Evolutionary conservation across 2,888 invertebrate species (phyloP), one percentile per base, ranked within the genome.

Genomic region (Dryobotodes eremita): DNA sequence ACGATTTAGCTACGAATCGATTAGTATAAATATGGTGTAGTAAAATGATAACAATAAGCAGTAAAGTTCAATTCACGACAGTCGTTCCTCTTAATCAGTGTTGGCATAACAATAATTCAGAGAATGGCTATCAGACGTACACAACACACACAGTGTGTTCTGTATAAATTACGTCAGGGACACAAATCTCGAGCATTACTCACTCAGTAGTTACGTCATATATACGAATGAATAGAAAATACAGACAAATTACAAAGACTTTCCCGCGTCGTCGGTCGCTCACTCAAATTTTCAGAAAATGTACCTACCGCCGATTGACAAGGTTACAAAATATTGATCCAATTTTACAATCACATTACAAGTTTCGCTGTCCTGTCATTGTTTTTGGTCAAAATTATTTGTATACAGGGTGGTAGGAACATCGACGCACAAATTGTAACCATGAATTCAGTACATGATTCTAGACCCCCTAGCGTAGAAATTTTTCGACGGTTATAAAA

Each of bases 61-160:
- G 79, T 82, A 86, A 77, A 89, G 89, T 88, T 89, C 78, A 89
- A 82, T 89, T 86, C 75, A 76, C 80, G 86, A 86, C 88, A 87
- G 80, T 84, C 82, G 86, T 89, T 87, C 72, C 59, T 88, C 85
- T 78, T 89, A 87, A 91, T 90, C 89, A 90, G 81, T 83, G 86
- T 89, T 88, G 86, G 86, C 84, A 87, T 84, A 88, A 89, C 88
- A 89, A 86, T 85, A 87, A 89, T 91, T 89, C 88, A 86, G 85
- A 87, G 85, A 89, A 89, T 86, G 79, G 81, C 85, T 89, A 84
- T 86, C 88, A 83, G 75, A 75, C 84, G 79, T 74, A 84, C 81
- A 85, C 80, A 80, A 79, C 79, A 77, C 77, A 77, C 77, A 83
- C 66, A 71, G 69, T 81, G 66, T 89, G 80, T 84, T 84, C 83